Percentiles rank a stretch among this genome's conserved stretches.
These are phyloP conservation scores for Smutsia temminckii DNA, from an alignment of 2,797 vertebrate species.

Conservation along the genomic window DNA sequence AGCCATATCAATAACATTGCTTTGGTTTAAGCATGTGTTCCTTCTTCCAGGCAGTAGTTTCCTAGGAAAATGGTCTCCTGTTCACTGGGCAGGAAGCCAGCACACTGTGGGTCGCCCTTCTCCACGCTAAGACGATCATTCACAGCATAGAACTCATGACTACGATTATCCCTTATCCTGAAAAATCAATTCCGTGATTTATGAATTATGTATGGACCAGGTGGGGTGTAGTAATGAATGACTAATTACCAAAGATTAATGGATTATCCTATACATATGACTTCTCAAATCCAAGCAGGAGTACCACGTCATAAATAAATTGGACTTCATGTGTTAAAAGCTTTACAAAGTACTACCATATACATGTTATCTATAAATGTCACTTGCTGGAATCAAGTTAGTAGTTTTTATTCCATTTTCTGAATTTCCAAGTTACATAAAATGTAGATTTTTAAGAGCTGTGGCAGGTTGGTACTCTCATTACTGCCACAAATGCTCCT, in stretches of 20 bases:
- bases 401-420: slow-evolving; percentile 40
- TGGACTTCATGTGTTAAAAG: neutral
- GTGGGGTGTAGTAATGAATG: neutral
- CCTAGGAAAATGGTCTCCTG: neutral
- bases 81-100: neutral
- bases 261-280: neutral
- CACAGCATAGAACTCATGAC: neutral
- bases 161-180: neutral
- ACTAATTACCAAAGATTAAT: neutral
- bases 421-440: slow-evolving; percentile 33
- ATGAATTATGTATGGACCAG: neutral
- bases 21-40: neutral
- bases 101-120: neutral
- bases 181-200: neutral
- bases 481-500: neutral
- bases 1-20: neutral
- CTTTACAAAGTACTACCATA: neutral
- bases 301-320: slow-evolving; percentile 5
- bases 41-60: neutral
- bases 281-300: neutral
- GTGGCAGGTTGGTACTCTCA: neutral
- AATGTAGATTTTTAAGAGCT: slow-evolving; percentile 36
- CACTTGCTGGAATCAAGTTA: slow-evolving; percentile 4
- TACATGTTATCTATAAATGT: neutral
- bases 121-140: neutral